A percentile compares a stretch with the other conserved stretches of the same genome.
phyloP scores from a whole-genome alignment of 1,140 invertebrate genomes.

The Drosophila tani region DNA sequence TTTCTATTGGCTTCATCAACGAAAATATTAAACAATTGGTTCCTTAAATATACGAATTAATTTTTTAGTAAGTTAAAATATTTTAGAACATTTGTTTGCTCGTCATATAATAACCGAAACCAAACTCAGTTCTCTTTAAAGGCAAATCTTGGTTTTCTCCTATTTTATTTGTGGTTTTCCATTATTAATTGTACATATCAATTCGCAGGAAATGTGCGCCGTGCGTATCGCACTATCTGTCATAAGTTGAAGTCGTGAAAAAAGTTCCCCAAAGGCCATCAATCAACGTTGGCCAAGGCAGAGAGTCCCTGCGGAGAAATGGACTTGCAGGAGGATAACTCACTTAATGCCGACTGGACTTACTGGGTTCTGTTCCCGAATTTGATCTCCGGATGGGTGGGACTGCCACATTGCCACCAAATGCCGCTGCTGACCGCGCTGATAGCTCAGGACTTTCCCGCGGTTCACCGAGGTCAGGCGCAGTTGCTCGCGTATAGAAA shows the following conservation, averaged over 20 bases:
- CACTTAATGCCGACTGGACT: conserved; percentile 2
- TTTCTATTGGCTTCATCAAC: no score
- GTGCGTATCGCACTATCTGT: conserved; percentile 12
- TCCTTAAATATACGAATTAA: no score
- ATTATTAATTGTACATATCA: conserved; percentile 1
- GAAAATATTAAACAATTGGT: no score
- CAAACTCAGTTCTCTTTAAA: no score
- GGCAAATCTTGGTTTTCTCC: background rate
- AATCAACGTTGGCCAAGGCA: conserved; percentile 9
- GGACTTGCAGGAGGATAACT: background rate
- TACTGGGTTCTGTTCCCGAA: background rate
- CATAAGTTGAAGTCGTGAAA: conserved; percentile 20
- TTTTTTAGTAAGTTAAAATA: background rate
- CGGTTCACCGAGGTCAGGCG: background rate
- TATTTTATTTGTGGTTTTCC: background rate
- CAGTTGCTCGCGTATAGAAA: conserved; percentile 16
- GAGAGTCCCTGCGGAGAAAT: background rate
- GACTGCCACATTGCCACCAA: conserved; percentile 3
- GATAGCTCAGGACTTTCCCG: background rate
- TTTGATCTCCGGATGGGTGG: background rate
- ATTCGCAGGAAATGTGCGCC: background rate
- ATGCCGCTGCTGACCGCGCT: background rate
- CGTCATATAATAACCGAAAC: no score
- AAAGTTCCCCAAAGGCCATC: conserved; percentile 16
- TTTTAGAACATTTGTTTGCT: background rate